Evolutionary conservation across 2,113 vertebrate genomes (phyloP).

Genomic region (Podiceps cristatus): DNA sequence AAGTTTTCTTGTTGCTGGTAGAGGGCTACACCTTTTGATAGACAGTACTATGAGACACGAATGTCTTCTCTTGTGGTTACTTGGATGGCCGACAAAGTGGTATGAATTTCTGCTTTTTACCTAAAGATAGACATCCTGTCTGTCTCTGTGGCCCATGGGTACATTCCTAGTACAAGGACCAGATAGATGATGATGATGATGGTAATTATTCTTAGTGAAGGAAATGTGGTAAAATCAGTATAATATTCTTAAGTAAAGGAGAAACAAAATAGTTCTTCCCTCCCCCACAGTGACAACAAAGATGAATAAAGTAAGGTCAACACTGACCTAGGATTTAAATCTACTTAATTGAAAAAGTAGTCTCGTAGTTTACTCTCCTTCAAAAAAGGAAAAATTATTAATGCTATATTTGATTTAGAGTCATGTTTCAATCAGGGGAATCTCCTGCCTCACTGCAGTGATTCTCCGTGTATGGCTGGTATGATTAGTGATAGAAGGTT

Average conservation of each 20-base stretch:
- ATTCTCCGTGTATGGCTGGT: neutral
- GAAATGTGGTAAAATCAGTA: neutral
- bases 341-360: neutral
- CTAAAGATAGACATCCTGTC: neutral
- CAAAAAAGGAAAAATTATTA: neutral
- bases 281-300: rapidly evolving
- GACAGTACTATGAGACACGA: neutral
- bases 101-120: neutral
- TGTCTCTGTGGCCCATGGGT: neutral
- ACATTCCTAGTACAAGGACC: neutral
- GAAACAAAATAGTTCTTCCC: neutral
- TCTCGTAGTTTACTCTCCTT: neutral
- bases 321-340: neutral
- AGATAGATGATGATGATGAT: neutral
- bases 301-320: neutral
- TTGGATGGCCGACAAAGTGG: neutral
- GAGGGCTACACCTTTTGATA: neutral
- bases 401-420: neutral
- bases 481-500: neutral
- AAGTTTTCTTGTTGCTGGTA: neutral
- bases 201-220: neutral
- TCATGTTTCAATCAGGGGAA: neutral
- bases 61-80: neutral
- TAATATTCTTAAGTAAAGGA: neutral
- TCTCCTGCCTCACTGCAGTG: neutral